Base-by-base conservation (phyloP, 2,797 vertebrate species). In the Acipenser ruthenus region DNA sequence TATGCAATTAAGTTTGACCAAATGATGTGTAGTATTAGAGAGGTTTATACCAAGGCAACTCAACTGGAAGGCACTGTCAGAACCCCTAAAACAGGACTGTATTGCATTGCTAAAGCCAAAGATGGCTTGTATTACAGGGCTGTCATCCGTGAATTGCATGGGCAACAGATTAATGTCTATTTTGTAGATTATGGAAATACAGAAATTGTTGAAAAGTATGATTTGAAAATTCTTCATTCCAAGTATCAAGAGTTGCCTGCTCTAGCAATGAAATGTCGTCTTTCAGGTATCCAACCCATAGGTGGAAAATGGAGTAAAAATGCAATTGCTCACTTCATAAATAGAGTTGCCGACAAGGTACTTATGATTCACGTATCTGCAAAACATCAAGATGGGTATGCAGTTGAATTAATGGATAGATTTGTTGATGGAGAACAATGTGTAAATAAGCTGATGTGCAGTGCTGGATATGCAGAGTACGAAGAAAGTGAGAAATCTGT, bases 111-210 rank as follows among this genome's bases (percentile, higher is more conserved):
- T 23, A 88, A 83, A 69, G 85, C 90, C 73, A 84, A 80, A 1
- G 90, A 96, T 65, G 84, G 84, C 7, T 79, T 79, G 10, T 95
- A 93, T 70, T 94, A 90, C 68, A 88, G 95, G 75, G 94, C 90
- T 0, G 48, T 80, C 50, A 80, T 98, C 70, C 70, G 65, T 69
- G 79, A 87, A 66, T 83, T 90, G 18, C 71, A 71, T 6, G 71
- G 88, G 0, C 74, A 79, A 0, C 77, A 86, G 50, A 68, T 82
- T 4, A 83, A 81, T 49, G 82, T 95, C 23, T 86, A 90, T 68
- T 84, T 95, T 71, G 73, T 95, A 11, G 96, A 99, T 75, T 88
- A 83, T 67, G 95, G 96, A 72, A 91, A 84, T 63, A 83, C 72
- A 0, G 89, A 93, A 75, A 69, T 73, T 1, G 86, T 97, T 67